These are phyloP conservation scores for Thunnus maccoyii DNA, from an alignment of 2,113 vertebrate genomes.

Conservation along the genomic window DNA sequence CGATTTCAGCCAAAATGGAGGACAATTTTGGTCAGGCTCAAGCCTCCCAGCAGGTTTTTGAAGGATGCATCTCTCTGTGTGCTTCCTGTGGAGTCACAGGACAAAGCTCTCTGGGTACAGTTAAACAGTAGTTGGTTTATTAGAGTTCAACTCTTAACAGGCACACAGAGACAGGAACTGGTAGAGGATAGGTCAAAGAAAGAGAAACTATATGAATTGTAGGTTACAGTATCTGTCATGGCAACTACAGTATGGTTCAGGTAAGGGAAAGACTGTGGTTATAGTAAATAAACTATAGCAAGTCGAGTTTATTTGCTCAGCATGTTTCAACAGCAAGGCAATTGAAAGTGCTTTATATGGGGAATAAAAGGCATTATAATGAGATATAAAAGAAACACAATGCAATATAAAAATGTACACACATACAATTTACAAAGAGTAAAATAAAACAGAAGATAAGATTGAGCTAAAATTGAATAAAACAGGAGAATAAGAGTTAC, in stretches of 20 bases:
- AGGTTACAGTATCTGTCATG: neutral
- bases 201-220: neutral
- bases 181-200: neutral
- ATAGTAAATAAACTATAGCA: neutral
- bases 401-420: neutral
- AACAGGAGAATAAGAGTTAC: neutral
- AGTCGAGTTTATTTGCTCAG: neutral
- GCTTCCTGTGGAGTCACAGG: conserved; percentile 44
- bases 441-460: neutral
- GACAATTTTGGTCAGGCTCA: conserved; percentile 21
- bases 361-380: neutral
- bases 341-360: too few relatives aligned
- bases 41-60: conserved; percentile 37
- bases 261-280: neutral
- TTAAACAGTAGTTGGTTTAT: conserved; percentile 16
- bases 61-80: conserved; percentile 21
- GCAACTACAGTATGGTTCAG: neutral
- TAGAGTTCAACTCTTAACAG: conserved; percentile 20
- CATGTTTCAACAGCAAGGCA: neutral
- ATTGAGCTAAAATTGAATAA: too few relatives aligned
- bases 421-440: neutral
- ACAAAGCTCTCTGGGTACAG: conserved; percentile 30
- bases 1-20: conserved; percentile 38
- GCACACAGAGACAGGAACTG: conserved; percentile 16
- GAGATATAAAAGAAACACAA: neutral